Base-by-base conservation (phyloP, 2,797 vertebrate genomes). In the Gymnoscopelus microlampas region DNA sequence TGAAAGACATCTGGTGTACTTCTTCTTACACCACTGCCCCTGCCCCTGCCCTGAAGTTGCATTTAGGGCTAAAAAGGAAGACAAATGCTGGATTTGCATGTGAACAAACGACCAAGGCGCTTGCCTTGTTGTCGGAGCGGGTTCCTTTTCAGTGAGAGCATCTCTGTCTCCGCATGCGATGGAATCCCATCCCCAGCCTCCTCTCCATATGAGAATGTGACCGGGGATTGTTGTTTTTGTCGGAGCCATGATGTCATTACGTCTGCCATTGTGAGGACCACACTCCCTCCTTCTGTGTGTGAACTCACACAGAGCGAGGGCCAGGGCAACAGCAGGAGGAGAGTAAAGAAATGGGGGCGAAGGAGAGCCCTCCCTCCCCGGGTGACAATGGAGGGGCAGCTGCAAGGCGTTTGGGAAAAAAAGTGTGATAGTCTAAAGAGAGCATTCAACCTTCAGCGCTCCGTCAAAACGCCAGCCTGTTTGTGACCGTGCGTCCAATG, bases 331-430 rank as follows among this genome's bases (percentile, higher is more conserved):
- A 90, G 87, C 90, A 91, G 93, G 90, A 89, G 91, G 91, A 44
- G 39, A 44, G 66, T 59, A 82, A 80, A 91, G 87, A 85, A 88
- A 80, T 71, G 75, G 73, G 73, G 66, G 84, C 7, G 39, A 7
- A 44, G 39, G 7, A 84, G 74, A 86, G 78, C 83, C 78, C 78
- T 79, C 89, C 83, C 73, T 87, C 80, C 32, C 32, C 0, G 10
- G 77, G 39, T 76, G 80, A 94, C 93, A 95, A 95, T 92, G 39
- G 9, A 87, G 91, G 81, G 89, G 92, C 94, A 95, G 93, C 93
- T 95, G 94, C 93, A 88, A 93, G 90, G 92, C 93, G 93, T 93
- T 94, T 94, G 94, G 92, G 94, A 94, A 94, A 39, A 19, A 44
- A 94, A 93, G 90, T 91, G 91, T 82, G 90, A 94, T 88, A 78